Conservation (phyloP, 2,888 invertebrate species). For the Drosophila kambysellisi region DNA sequence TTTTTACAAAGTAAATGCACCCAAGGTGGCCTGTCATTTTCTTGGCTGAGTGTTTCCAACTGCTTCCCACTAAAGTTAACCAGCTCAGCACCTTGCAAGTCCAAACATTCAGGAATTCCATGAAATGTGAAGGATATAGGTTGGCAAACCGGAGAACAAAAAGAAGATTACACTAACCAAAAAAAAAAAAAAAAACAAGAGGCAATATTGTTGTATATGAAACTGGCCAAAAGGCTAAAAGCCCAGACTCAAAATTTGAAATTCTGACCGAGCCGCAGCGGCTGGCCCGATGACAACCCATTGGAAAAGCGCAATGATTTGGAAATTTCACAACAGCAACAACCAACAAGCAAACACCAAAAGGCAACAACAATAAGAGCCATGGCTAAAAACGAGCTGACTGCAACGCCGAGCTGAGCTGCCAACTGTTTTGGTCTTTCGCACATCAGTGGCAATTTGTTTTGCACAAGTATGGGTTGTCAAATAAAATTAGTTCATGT, state of each 20-base stretch:
- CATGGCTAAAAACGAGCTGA: conserved; percentile 19
- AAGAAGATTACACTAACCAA: conserved; percentile 6
- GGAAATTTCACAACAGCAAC: conserved; percentile 78
- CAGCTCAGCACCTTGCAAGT: conserved; percentile 41
- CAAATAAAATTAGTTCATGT: conserved; percentile 84
- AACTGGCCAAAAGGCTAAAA: conserved; percentile 24
- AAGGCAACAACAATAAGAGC: conserved; percentile 30
- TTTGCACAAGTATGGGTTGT: conserved; percentile 84
- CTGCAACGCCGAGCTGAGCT: conserved; percentile 49
- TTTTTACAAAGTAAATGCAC: background rate
- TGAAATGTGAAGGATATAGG: conserved; percentile 71
- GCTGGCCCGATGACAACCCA: conserved; percentile 29
- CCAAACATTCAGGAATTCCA: conserved; percentile 50
- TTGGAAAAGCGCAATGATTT: conserved; percentile 83
- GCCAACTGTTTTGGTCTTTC: conserved; percentile 80
- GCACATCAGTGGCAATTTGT: conserved; percentile 84
- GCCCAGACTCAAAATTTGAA: conserved; percentile 31
- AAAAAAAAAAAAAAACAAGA: background rate
- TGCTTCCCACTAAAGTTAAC: conserved; percentile 4
- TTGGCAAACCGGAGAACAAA: conserved; percentile 2
- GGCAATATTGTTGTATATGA: conserved; percentile 7
- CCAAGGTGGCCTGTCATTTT: background rate
- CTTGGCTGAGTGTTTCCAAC: conserved; percentile 4
- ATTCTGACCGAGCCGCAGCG: conserved; percentile 25
- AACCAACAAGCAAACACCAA: conserved; percentile 15